These are phyloP conservation scores for Todiramphus saurophagus DNA, from an alignment of 2,113 vertebrate species.

Conservation along the genomic window DNA sequence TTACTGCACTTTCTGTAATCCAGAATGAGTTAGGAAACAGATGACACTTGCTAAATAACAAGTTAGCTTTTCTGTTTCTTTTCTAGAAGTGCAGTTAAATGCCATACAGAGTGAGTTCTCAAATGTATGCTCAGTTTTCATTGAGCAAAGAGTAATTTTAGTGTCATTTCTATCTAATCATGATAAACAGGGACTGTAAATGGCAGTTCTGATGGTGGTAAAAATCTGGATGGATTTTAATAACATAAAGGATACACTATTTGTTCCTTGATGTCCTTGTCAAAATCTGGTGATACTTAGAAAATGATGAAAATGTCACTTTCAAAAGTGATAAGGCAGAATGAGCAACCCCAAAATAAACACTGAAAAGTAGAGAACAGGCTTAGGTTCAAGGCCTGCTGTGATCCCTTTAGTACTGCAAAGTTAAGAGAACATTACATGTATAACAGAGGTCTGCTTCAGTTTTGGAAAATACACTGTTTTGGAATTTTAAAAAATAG, in stretches of 20 bases:
- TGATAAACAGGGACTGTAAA: background rate
- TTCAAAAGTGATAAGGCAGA: background rate
- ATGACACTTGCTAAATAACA: background rate
- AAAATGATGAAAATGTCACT: background rate
- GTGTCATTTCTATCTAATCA: background rate
- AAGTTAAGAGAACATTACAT: background rate
- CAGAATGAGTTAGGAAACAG: background rate
- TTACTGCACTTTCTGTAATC: background rate
- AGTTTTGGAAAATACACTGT: background rate
- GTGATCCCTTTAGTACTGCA: background rate
- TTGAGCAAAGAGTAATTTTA: background rate
- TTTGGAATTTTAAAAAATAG: background rate
- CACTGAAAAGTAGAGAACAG: background rate
- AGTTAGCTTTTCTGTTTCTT: background rate
- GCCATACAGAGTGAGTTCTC: background rate
- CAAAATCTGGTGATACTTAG: background rate
- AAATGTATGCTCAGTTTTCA: background rate
- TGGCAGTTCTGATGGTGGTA: background rate
- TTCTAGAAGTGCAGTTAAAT: background rate
- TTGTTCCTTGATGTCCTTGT: background rate
- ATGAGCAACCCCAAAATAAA: background rate
- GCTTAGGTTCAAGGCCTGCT: background rate
- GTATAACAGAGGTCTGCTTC: background rate
- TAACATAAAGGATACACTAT: background rate
- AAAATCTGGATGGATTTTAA: background rate